phyloP scores from a whole-genome alignment of 2,797 vertebrate genomes.

The Lacerta agilis region DNA sequence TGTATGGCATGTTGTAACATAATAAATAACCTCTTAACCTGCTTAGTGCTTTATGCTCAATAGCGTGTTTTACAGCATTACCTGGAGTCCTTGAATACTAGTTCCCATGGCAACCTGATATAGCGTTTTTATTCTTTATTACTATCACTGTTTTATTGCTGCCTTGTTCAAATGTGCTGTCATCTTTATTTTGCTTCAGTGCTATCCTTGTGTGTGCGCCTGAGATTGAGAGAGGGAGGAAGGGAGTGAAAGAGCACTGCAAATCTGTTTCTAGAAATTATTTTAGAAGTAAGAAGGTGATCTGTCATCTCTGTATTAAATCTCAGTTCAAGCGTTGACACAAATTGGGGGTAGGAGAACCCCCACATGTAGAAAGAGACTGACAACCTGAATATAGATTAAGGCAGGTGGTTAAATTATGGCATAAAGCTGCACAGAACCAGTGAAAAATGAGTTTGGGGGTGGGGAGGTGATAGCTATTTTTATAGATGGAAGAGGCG shows the following conservation, averaged over 20 bases:
- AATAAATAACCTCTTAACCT: constrained; percentile 78
- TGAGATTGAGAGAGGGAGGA: background rate
- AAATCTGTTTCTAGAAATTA: constrained; percentile 66
- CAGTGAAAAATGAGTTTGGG: constrained; percentile 25
- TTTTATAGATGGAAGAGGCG: background rate
- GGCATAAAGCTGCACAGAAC: constrained; percentile 4
- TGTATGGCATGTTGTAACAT: constrained; percentile 66
- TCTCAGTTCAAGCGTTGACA: constrained; percentile 41
- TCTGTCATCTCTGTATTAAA: constrained; percentile 63
- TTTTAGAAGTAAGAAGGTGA: constrained; percentile 55
- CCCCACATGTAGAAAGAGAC: constrained; percentile 47
- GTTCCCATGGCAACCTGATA: constrained; percentile 75
- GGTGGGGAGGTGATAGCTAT: background rate
- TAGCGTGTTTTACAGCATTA: constrained; percentile 75
- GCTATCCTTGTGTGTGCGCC: constrained; percentile 17
- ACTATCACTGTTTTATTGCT: constrained; percentile 76
- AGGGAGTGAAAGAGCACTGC: background rate
- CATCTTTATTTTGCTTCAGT: constrained; percentile 71
- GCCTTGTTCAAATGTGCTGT: constrained; percentile 72
- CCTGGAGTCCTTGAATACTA: constrained; percentile 76
- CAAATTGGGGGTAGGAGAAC: constrained; percentile 36
- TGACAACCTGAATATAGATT: constrained; percentile 44
- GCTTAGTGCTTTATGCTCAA: constrained; percentile 75
- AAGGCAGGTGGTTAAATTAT: constrained; percentile 38
- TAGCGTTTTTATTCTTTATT: constrained; percentile 78